phyloP scores from a whole-genome alignment of 2,888 invertebrate genomes.

The Amphimallon solstitiale region DNA sequence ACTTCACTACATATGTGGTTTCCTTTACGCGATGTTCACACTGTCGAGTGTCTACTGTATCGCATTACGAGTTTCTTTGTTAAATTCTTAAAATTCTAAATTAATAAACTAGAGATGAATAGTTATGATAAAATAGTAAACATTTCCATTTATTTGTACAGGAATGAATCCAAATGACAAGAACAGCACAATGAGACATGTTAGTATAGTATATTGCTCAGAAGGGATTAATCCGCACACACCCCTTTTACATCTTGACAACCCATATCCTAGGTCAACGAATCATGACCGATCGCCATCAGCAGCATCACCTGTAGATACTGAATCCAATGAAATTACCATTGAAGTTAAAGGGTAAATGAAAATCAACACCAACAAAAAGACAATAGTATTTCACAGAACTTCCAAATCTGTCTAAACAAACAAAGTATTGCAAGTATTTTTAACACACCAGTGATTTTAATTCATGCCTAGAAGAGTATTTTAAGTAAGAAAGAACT shows the following conservation, averaged over 20 bases:
- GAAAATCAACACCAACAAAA: background rate
- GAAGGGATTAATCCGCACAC: slow-evolving; percentile 51
- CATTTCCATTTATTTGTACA: slow-evolving; percentile 37
- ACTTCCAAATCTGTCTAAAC: slow-evolving; percentile 16
- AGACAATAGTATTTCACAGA: slow-evolving; percentile 28
- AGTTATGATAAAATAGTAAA: too few relatives aligned
- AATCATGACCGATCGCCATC: slow-evolving; percentile 56
- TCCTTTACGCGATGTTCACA: too few relatives aligned
- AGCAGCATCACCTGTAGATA: slow-evolving; percentile 34
- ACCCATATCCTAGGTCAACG: slow-evolving; percentile 52
- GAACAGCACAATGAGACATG: slow-evolving; percentile 46
- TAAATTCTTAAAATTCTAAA: too few relatives aligned
- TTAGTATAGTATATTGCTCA: slow-evolving; percentile 51
- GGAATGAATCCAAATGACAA: slow-evolving; percentile 45
- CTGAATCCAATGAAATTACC: slow-evolving; percentile 10
- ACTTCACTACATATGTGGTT: too few relatives aligned
- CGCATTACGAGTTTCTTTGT: too few relatives aligned
- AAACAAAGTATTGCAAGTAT: slow-evolving; percentile 34
- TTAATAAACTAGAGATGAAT: too few relatives aligned
- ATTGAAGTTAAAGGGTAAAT: slow-evolving; percentile 28
- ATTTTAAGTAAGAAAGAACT: slow-evolving; percentile 32
- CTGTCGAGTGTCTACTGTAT: too few relatives aligned
- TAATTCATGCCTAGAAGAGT: slow-evolving; percentile 31
- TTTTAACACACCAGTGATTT: slow-evolving; percentile 42
- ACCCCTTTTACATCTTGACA: slow-evolving; percentile 53